These are phyloP conservation scores for Melanotaenia parkinsoni DNA, from an alignment of 2,797 vertebrate genomes.

Conservation along the genomic window DNA sequence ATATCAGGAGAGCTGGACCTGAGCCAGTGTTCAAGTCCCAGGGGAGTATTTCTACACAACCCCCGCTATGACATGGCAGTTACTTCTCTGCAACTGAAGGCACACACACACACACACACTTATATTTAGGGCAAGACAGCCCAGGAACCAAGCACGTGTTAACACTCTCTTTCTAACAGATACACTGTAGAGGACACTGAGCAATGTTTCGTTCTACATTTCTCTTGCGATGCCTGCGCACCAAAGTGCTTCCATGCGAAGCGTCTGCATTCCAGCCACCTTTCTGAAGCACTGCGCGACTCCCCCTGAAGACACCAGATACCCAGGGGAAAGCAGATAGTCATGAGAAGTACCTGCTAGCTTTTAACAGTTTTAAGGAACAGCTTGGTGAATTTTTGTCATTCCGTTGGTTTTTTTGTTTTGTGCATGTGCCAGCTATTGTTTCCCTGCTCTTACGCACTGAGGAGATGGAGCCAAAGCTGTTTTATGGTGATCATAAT, in stretches of 20 bases:
- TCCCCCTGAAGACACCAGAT: slow-evolving; percentile 70
- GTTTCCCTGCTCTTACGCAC: slow-evolving; percentile 44
- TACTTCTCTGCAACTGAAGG: slow-evolving; percentile 48
- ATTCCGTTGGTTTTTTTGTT: slow-evolving; percentile 47
- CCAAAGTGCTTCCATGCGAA: slow-evolving; percentile 80
- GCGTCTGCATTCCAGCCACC: slow-evolving; percentile 62
- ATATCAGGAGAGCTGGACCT: slow-evolving; percentile 77
- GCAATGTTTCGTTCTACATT: slow-evolving; percentile 74
- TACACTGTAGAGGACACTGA: slow-evolving; percentile 75
- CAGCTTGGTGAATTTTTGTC: slow-evolving; percentile 63
- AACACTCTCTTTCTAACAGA: slow-evolving; percentile 74
- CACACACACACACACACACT: slow-evolving; percentile 25
- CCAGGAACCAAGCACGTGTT: slow-evolving; percentile 74
- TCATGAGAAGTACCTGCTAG: slow-evolving; percentile 82
- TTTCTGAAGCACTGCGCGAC: slow-evolving; percentile 66
- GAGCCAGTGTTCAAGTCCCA: slow-evolving; percentile 68
- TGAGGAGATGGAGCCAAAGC: slow-evolving; percentile 51
- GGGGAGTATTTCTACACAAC: slow-evolving; percentile 72
- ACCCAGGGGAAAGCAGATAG: slow-evolving; percentile 77
- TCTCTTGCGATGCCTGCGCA: slow-evolving; percentile 58
- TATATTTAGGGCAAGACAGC: slow-evolving; percentile 28
- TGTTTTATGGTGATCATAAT: slow-evolving; percentile 67
- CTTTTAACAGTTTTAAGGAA: slow-evolving; percentile 70
- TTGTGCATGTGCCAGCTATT: slow-evolving; percentile 61
- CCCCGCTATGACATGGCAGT: slow-evolving; percentile 68